Conservation (phyloP, 2,797 vertebrate genomes). For the Mycteria americana region DNA sequence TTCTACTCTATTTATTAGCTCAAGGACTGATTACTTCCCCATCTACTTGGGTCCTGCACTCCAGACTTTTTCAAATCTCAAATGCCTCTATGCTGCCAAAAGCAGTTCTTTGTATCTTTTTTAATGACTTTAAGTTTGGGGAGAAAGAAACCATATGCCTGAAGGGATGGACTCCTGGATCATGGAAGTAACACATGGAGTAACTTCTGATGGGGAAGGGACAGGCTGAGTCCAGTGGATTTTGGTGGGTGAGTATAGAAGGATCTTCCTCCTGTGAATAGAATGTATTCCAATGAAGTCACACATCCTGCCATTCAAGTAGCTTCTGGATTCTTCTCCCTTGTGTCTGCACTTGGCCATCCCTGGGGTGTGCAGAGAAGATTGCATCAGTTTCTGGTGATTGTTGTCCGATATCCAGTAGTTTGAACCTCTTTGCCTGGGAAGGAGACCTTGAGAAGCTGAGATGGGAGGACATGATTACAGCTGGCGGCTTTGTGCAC, state of each 20-base stretch:
- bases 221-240: not conserved
- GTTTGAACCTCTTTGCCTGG: not conserved
- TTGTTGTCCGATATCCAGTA: not conserved
- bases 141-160: not conserved
- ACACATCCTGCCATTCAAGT: not conserved
- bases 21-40: constrained; percentile 14
- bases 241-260: not conserved
- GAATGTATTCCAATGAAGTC: constrained; percentile 26
- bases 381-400: not conserved
- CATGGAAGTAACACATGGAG: not conserved
- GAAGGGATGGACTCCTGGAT: not conserved
- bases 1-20: constrained; percentile 58
- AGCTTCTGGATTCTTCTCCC: constrained; percentile 6
- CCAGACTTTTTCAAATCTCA: constrained; percentile 22
- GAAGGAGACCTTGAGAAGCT: not conserved
- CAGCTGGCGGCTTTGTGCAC: not conserved
- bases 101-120: constrained; percentile 36
- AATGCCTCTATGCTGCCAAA: constrained; percentile 45
- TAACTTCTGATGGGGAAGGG: not conserved
- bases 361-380: not conserved
- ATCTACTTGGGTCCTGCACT: constrained; percentile 14
- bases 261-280: not conserved
- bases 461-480: not conserved
- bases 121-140: constrained; percentile 3
- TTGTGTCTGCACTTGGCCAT: not conserved